These are phyloP conservation scores for Nephila pilipes DNA, from an alignment of 1,140 invertebrate species.

Conservation along the genomic window DNA sequence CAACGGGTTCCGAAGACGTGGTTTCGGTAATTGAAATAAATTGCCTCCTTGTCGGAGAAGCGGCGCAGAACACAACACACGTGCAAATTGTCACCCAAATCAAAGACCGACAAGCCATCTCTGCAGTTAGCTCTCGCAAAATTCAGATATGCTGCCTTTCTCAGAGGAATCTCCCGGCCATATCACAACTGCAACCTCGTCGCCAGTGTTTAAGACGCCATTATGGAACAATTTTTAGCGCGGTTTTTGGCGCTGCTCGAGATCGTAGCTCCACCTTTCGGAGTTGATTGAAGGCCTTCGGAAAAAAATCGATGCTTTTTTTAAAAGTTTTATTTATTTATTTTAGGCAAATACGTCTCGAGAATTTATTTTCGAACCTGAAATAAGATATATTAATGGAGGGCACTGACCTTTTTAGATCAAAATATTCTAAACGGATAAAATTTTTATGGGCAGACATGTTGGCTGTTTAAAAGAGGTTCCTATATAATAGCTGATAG, in stretches of 20 bases:
- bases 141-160: not conserved
- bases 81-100: constrained; percentile 61
- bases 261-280: constrained; percentile 47
- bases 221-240: constrained; percentile 52
- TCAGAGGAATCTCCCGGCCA: constrained; percentile 32
- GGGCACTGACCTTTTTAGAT: not conserved
- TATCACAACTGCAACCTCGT: constrained; percentile 44
- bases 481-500: too few species aligned
- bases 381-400: not conserved
- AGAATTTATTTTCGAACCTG: not conserved
- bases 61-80: constrained; percentile 45
- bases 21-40: constrained; percentile 57
- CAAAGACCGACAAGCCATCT: constrained; percentile 9
- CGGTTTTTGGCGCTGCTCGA: not conserved
- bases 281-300: not conserved
- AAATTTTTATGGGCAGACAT: too few species aligned
- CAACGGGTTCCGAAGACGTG: constrained; percentile 46
- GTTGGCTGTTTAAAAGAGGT: too few species aligned
- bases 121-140: not conserved
- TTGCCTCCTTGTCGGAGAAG: constrained; percentile 46
- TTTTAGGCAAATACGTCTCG: not conserved
- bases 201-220: constrained; percentile 59
- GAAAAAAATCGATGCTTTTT: constrained; percentile 1
- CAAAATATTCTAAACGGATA: too few species aligned
- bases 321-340: not conserved